Conservation (phyloP, 2,113 vertebrate genomes). For the Anthoscopus minutus region DNA sequence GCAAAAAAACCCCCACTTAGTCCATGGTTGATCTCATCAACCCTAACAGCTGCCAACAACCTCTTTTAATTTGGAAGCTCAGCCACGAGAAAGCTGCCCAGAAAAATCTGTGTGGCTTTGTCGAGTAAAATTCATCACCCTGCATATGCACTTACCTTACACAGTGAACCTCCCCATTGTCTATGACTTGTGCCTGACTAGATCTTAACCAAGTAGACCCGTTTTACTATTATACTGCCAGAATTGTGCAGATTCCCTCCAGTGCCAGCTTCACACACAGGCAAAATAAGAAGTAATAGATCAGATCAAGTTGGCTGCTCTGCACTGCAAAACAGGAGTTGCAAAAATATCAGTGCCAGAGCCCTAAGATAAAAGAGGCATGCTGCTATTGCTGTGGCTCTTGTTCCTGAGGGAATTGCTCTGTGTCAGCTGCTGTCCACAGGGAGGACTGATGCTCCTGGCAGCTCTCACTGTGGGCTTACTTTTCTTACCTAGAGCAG, state of each 20-base stretch:
- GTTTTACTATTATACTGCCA: background rate
- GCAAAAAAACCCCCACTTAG: accelerated
- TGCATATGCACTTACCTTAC: background rate
- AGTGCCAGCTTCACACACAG: background rate
- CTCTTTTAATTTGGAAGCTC: background rate
- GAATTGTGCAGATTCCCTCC: background rate
- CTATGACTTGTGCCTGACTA: background rate
- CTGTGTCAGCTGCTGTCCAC: background rate
- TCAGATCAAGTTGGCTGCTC: background rate
- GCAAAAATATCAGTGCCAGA: background rate
- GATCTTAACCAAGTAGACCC: background rate
- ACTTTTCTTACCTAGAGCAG: background rate
- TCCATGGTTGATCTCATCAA: background rate
- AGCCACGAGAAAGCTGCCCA: background rate
- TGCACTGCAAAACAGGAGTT: background rate
- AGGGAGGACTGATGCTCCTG: background rate
- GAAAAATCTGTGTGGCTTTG: background rate
- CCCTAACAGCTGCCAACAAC: background rate
- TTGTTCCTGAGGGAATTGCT: background rate
- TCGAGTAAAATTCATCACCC: background rate
- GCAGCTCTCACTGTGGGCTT: background rate
- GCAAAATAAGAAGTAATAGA: background rate
- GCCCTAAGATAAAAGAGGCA: background rate
- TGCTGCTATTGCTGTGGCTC: background rate
- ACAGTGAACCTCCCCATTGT: background rate